Evolutionary conservation across 2,797 vertebrate genomes (phyloP), one percentile per base, ranked within the genome.

Genomic region (Kryptopterus vitreolus): DNA sequence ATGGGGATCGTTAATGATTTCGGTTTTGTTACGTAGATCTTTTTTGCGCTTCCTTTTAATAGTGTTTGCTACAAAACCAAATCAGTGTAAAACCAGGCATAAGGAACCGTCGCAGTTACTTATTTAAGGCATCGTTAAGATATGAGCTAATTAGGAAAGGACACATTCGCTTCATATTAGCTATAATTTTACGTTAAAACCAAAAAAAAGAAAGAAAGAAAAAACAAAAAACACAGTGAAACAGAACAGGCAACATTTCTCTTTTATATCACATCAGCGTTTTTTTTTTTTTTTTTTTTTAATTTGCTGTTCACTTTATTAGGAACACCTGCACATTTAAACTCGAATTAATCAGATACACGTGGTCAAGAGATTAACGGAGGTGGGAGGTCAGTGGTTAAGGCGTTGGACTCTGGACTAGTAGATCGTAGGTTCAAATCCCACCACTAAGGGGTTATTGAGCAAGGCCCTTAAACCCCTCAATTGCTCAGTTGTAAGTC

Each of bases 101-200:
- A 66, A 66, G 22, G 4, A n/a, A 8, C 63, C 63, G n/a, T 66
- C 35, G 43, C 4, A 50, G 29, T 5, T n/a, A 29, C 16, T 33
- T 26, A 50, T 62, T 18, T 26, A 46, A 31, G 53, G 59, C 59
- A 63, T 29, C 24, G 63, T 78, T 69, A 69, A 78, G 24, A 13
- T 11, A 57, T 77, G 43, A 66, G 31, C 31, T 77, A 5, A 52
- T 31, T 31, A 72, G 50, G 50, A n/a, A 52, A 52, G n/a, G 48
- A 52, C 26, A 31, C 7, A 18, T 33, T 18, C 10, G 22, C 29
- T 31, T 53, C 48, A 55, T 15, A 55, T 50, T 31, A 70, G 15
- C 24, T 70, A 18, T 20, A 13, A 43, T 50, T 46, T 66, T 13
- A n/a, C 18, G 33, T 20, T 55, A 13, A 55, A 53, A 58, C 13